phyloP scores from a whole-genome alignment of 2,888 invertebrate species.

The Esperia sulphurella region DNA sequence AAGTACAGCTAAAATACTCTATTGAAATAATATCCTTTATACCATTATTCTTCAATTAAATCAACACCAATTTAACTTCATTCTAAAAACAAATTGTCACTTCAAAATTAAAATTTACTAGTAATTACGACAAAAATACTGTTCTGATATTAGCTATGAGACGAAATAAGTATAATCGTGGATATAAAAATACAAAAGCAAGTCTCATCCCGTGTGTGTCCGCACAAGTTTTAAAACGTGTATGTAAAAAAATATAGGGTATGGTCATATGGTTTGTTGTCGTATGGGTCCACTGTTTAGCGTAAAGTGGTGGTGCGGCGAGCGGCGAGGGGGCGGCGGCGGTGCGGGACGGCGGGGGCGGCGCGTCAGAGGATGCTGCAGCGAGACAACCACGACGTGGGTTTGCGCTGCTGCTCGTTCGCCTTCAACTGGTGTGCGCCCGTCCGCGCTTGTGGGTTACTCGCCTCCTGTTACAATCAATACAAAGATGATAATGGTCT shows the following conservation, averaged over 20 bases:
- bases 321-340: constrained; percentile 8
- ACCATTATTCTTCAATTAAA: constrained; percentile 46
- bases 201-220: constrained; percentile 54
- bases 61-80: constrained; percentile 60
- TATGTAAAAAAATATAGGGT: constrained; percentile 68
- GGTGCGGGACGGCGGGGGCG: constrained; percentile 19
- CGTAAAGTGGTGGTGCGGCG: constrained; percentile 4
- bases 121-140: constrained; percentile 63
- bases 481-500: neutral
- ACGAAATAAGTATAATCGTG: constrained; percentile 47
- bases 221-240: constrained; percentile 58
- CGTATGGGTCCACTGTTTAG: neutral
- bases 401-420: constrained; percentile 88
- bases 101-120: constrained; percentile 56
- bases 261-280: constrained; percentile 22
- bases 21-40: constrained; percentile 70
- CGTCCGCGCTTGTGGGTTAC: constrained; percentile 89
- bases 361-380: constrained; percentile 92
- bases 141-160: constrained; percentile 43
- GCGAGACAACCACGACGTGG: constrained; percentile 91
- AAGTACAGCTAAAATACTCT: constrained; percentile 73
- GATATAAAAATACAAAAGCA: constrained; percentile 79
- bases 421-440: constrained; percentile 88
- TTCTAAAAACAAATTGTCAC: constrained; percentile 54
- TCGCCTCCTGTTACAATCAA: constrained; percentile 86